These are phyloP conservation scores for Pipistrellus kuhlii DNA, from an alignment of 2,797 vertebrate genomes.

Conservation along the genomic window DNA sequence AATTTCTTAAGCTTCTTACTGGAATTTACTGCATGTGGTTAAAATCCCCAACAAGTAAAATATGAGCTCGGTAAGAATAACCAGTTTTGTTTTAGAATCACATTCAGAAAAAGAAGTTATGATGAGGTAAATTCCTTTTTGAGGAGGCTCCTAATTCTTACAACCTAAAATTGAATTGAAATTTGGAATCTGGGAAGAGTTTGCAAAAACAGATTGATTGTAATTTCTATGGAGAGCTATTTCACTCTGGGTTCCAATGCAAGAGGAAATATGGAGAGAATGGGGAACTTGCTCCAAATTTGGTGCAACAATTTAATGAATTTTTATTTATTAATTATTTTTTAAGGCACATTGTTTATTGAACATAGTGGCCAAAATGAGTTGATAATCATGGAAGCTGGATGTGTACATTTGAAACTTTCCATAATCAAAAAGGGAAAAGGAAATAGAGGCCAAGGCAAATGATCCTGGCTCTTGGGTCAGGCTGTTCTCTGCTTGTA, in stretches of 20 bases:
- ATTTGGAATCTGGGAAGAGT: slow-evolving; percentile 1
- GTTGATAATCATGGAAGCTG: too few relatives aligned
- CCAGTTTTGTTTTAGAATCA: slow-evolving; percentile 36
- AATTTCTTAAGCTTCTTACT: slow-evolving; percentile 69
- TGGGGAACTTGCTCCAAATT: accelerated
- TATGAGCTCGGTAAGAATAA: slow-evolving; percentile 52
- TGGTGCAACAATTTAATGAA: background rate
- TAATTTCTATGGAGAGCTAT: background rate
- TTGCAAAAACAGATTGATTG: background rate
- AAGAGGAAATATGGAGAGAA: background rate
- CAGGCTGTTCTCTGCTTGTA: background rate
- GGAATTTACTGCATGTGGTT: slow-evolving; percentile 67
- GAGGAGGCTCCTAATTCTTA: background rate
- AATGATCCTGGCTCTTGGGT: background rate
- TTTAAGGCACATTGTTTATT: background rate
- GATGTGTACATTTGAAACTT: background rate
- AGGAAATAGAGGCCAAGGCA: background rate
- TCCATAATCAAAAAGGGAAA: background rate
- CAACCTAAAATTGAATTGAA: slow-evolving; percentile 46
- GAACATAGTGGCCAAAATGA: background rate
- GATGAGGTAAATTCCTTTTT: slow-evolving; percentile 21
- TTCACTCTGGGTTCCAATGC: background rate
- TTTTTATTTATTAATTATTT: background rate
- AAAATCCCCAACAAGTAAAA: slow-evolving; percentile 67
- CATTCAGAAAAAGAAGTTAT: background rate